Evolutionary conservation across 2,888 invertebrate genomes (phyloP), one percentile per base, ranked within the genome.

Genomic region (Philereme transversata): DNA sequence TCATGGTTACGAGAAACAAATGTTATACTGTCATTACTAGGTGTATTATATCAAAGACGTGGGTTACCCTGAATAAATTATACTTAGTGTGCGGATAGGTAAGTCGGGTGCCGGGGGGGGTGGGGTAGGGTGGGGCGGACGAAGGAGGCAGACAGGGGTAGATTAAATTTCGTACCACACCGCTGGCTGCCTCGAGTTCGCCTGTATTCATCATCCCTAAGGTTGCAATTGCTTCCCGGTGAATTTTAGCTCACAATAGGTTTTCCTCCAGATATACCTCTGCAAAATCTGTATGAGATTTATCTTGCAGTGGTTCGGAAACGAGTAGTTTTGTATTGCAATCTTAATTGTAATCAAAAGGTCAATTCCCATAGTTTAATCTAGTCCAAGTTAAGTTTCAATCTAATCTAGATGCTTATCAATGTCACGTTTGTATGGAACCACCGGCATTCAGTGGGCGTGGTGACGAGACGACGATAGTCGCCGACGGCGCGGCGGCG

Each of bases 81-180:
- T 65, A 22, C 22, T 22, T 22, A 60, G 56, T 56, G 51, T 58
- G 69, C 75, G 75, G 63, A 66, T 76, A 71, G 70, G 69, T 74
- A 69, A 53, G 69, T 66, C 60, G 73, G 71, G 67, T 74, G 72
- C 62, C 58, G 64, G 58, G 58, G 65, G 60, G 22, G 22, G 22
- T 22, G 22, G 22, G 67, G 77, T 67, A 69, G 70, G 73, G 67
- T 54, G 69, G 70, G 79, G 73, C 47, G 72, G 64, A 4, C 35
- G 50, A 51, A 77, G 88, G 87, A 67, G 88, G 87, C 74, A 88
- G 90, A 88, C 88, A 76, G 88, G 86, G 88, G 87, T 82, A 90
- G 90, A 90, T 90, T 90, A 88, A 88, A 90, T 91, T 90, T 89
- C 86, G 87, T 85, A 83, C 84, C 81, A 77, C 82, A 82, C 81